Evolutionary conservation across 2,113 vertebrate species (phyloP).

Genomic region (Stercorarius parasiticus): DNA sequence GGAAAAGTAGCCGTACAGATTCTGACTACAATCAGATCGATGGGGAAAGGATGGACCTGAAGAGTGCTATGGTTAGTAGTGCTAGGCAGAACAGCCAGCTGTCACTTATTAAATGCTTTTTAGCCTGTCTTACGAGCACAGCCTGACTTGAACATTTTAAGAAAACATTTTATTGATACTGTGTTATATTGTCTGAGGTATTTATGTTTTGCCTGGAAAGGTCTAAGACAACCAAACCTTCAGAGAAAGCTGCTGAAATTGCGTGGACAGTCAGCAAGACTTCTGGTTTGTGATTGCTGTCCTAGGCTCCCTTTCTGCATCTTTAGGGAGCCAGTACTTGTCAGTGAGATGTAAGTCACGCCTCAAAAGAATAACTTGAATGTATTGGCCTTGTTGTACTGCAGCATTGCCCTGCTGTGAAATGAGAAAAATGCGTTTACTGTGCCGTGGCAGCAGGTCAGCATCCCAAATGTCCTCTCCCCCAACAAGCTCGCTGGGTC

Average conservation of each 20-base stretch:
- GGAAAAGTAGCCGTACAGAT: not conserved
- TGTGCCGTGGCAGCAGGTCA: conserved; percentile 28
- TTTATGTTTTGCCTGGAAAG: not conserved
- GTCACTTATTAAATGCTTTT: not conserved
- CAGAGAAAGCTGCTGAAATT: not conserved
- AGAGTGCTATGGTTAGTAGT: not conserved
- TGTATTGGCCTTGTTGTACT: not conserved
- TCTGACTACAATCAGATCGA: not conserved
- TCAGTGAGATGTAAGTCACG: not conserved
- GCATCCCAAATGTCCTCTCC: conserved; percentile 33
- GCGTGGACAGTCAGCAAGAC: not conserved
- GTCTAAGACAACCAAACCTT: not conserved
- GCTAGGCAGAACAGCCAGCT: not conserved
- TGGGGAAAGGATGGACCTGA: not conserved
- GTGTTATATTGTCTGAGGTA: not conserved
- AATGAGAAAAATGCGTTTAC: conserved; percentile 46
- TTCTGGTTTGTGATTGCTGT: not conserved
- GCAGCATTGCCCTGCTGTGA: not conserved
- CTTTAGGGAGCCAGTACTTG: not conserved
- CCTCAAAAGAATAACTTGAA: conserved; percentile 20
- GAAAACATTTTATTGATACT: not conserved
- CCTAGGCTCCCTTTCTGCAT: not conserved
- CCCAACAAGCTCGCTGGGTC: conserved; percentile 41
- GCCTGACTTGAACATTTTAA: not conserved
- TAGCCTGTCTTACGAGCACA: not conserved